Evolutionary conservation across 2,113 vertebrate genomes (phyloP).

Genomic region (Anthoscopus minutus): DNA sequence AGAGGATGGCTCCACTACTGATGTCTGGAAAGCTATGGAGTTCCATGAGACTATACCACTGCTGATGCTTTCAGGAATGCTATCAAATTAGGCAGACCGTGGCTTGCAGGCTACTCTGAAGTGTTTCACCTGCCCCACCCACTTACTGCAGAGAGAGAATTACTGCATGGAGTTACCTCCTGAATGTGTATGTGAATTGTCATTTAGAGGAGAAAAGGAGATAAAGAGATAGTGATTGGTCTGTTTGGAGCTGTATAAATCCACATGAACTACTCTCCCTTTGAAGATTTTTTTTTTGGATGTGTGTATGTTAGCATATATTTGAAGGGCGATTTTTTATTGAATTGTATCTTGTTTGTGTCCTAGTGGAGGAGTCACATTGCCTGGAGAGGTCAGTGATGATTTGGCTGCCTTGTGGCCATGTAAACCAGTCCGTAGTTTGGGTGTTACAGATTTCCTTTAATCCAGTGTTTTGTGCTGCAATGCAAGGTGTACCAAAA

Average conservation of each 20-base stretch:
- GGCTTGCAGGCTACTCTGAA: not conserved
- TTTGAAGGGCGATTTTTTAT: not conserved
- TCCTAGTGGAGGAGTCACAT: not conserved
- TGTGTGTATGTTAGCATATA: not conserved
- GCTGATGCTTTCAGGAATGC: not conserved
- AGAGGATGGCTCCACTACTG: not conserved
- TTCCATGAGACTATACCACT: not conserved
- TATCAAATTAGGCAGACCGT: not conserved
- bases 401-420: not conserved
- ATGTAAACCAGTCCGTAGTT: rapidly evolving
- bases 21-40: not conserved
- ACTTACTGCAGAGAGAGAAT: not conserved
- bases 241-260: not conserved
- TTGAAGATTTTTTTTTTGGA: rapidly evolving
- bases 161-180: not conserved
- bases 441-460: not conserved
- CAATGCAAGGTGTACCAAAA: too few species aligned
- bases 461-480: too few species aligned
- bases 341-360: not conserved
- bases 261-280: not conserved
- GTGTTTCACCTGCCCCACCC: not conserved
- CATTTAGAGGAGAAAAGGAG: not conserved
- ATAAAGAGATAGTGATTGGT: not conserved
- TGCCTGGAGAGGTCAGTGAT: not conserved
- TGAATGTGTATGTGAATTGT: not conserved